Base-by-base conservation (phyloP, 2,113 vertebrate species). In the Megalops atlanticus region DNA sequence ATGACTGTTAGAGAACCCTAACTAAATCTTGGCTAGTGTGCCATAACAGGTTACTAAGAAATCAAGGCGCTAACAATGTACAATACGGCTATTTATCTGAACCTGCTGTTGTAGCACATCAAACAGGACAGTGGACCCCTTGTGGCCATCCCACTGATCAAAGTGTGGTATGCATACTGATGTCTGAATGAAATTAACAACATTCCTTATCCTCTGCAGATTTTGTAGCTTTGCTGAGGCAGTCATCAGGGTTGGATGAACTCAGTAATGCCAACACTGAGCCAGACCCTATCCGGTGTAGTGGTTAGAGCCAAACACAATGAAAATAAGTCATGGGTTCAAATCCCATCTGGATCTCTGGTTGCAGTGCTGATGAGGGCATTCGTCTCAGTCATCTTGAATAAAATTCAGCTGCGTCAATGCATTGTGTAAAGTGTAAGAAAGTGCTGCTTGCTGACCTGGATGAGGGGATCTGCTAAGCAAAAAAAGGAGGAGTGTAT, bases 111-210 rank as follows among this genome's bases (percentile, higher is more conserved):
- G 36, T 64, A 58, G 72, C 15, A 21, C 43, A 78, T 78, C 36
- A 40, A 80, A 40, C 72, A 79, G 36, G 69, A 86, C 81, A 85
- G 83, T 82, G 77, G 73, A 79, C 38, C 47, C 80, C 86, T 81
- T 87, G 82, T 80, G 54, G 49, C 27, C 47, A 45, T 41, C 73
- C 73, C 40, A 69, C 31, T 31, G n/a, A 69, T 69, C 16, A 14
- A 45, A 71, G 78, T 54, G 41, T 12, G 80, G 36, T 3, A 52
- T 73, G 52, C 71, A 58, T n/a, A n/a, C 24, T 43, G 8, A 35
- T 74, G 24, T 71, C 38, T 64, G 41, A 47, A 33, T 4, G 24
- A 68, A 82, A 72, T 40, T 84, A 78, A 86, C 69, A 41, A 76
- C 76, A 76, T 78, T 83, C 79, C 40, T 82, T 27, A 43, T 43